Evolutionary conservation across 2,113 vertebrate species (phyloP).

Genomic region (Corapipo altera): DNA sequence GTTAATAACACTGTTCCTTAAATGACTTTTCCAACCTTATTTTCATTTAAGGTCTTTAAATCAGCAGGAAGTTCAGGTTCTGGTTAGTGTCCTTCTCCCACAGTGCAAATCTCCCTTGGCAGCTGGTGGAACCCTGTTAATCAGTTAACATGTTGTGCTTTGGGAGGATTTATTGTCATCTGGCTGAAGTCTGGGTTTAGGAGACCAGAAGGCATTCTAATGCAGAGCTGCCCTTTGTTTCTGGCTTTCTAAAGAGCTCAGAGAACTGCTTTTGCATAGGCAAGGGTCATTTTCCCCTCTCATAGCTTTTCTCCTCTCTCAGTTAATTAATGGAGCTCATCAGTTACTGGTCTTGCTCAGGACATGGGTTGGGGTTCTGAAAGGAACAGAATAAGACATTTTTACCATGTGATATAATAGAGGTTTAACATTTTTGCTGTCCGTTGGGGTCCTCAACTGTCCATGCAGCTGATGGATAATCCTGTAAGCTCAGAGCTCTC

Average conservation of each 20-base stretch:
- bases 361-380: not conserved
- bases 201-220: slow-evolving; percentile 65
- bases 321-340: not conserved
- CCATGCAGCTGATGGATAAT: slow-evolving; percentile 20
- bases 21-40: not conserved
- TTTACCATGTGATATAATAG: not conserved
- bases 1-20: not conserved
- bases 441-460: not conserved
- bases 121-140: slow-evolving; percentile 41
- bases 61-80: not conserved
- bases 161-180: slow-evolving; percentile 47
- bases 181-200: slow-evolving; percentile 44
- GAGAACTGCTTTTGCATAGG: not conserved
- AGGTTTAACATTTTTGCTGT: not conserved
- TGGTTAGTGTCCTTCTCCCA: slow-evolving; percentile 11
- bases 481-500: not conserved
- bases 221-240: slow-evolving; percentile 63
- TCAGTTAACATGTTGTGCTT: slow-evolving; percentile 22
- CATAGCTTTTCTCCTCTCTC: not conserved
- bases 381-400: not conserved
- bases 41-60: not conserved
- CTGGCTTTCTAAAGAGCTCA: slow-evolving; percentile 15
- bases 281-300: not conserved
- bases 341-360: not conserved
- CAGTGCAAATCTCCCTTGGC: slow-evolving; percentile 41